A percentile compares a stretch with the other conserved stretches of the same genome.
phyloP scores from a whole-genome alignment of 53 echinoderm and acorn worm genomes.

The Antedon mediterranea region DNA sequence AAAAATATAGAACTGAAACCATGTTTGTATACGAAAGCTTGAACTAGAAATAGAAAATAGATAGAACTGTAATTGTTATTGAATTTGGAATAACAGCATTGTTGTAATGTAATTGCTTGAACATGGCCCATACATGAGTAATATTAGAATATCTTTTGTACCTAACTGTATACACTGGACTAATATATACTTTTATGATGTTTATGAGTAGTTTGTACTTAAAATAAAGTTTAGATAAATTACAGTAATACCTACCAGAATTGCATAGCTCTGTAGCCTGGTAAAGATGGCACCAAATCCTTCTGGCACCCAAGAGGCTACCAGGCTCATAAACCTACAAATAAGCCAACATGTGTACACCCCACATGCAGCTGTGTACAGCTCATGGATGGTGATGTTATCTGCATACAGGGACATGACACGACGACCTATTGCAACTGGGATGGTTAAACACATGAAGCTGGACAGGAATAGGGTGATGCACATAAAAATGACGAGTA shows the following conservation, averaged over 20 bases:
- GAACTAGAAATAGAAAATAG: too few species aligned
- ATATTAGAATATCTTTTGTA: too few species aligned
- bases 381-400: conserved; percentile 64
- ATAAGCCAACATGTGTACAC: conserved; percentile 87
- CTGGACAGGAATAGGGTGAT: conserved; percentile 64
- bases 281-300: conserved; percentile 51
- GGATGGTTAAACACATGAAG: conserved; percentile 75
- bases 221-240: too few species aligned
- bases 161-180: too few species aligned
- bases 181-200: too few species aligned
- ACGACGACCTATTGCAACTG: conserved; percentile 66
- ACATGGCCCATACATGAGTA: too few species aligned
- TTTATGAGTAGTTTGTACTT: too few species aligned
- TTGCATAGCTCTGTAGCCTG: conserved; percentile 63
- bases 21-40: too few species aligned
- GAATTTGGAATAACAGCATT: too few species aligned
- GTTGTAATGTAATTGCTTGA: too few species aligned
- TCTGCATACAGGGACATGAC: conserved; percentile 83
- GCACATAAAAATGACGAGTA: conserved; percentile 63
- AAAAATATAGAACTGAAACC: too few species aligned
- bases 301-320: conserved; percentile 79
- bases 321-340: conserved; percentile 43
- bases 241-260: conserved; percentile 51
- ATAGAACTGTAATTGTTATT: too few species aligned
- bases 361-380: conserved; percentile 95